These are phyloP conservation scores for Oreochromis tanganicae DNA, from an alignment of 2,113 vertebrate species.

Conservation along the genomic window DNA sequence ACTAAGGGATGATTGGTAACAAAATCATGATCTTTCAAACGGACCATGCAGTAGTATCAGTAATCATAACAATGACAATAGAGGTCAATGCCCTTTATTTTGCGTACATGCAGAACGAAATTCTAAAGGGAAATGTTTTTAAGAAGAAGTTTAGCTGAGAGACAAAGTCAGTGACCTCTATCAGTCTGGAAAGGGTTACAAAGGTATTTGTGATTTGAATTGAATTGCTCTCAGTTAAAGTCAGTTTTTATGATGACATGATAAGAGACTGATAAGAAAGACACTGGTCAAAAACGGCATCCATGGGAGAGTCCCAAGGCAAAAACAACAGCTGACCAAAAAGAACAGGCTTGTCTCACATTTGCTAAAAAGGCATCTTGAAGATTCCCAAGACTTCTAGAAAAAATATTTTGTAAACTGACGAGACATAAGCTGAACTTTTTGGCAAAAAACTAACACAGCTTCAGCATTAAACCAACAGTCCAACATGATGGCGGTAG, in stretches of 20 bases:
- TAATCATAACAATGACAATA: neutral
- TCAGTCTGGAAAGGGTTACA: neutral
- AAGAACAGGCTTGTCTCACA: neutral
- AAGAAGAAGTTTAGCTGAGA: neutral
- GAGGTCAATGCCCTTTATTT: neutral
- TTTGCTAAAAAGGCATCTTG: neutral
- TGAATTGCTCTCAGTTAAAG: neutral
- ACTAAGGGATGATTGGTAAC: neutral
- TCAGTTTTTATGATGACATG: neutral
- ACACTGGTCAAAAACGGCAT: neutral
- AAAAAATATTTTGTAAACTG: neutral
- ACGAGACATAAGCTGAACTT: neutral
- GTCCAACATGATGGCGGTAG: neutral
- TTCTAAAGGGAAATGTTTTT: neutral
- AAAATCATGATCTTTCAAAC: neutral
- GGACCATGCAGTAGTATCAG: neutral
- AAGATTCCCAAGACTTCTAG: neutral
- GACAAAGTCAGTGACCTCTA: neutral
- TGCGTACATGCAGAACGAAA: neutral
- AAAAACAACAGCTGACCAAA: neutral
- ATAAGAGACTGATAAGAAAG: neutral
- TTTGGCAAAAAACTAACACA: neutral
- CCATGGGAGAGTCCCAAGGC: neutral
- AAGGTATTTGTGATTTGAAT: neutral
- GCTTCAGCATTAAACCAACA: neutral